Conservation (phyloP, 2,113 vertebrate genomes). For the Physeter macrocephalus region DNA sequence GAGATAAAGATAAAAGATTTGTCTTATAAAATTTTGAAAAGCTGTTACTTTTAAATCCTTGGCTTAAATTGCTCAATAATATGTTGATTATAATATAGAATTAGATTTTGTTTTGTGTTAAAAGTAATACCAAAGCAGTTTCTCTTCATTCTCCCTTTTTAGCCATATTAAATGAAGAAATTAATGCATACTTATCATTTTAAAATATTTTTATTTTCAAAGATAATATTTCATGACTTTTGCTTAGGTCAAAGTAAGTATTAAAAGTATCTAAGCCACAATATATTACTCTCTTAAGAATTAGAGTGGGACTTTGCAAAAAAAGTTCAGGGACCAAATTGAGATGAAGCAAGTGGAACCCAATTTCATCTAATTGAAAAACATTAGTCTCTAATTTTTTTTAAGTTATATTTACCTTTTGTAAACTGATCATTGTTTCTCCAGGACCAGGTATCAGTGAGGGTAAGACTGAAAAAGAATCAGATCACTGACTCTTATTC, state of each 20-base stretch:
- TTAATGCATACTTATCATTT: not conserved
- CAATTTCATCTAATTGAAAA: not conserved
- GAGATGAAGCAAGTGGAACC: not conserved
- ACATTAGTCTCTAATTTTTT: not conserved
- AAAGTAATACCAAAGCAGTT: not conserved
- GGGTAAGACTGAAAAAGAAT: not conserved
- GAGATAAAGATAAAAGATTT: not conserved
- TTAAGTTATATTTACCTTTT: not conserved
- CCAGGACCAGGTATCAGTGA: not conserved
- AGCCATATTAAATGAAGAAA: not conserved
- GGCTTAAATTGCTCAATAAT: not conserved
- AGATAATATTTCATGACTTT: not conserved
- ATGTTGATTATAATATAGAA: not conserved
- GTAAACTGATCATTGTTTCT: not conserved
- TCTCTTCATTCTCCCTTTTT: not conserved
- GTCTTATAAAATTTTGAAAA: not conserved
- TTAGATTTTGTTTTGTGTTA: not conserved
- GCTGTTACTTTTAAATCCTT: not conserved
- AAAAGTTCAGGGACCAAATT: not conserved
- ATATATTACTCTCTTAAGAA: not conserved
- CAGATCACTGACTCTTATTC: not conserved
- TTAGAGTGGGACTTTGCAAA: not conserved
- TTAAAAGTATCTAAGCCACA: not conserved
- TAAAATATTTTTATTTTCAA: conserved; percentile 23
- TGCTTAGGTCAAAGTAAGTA: not conserved